Percentiles rank a stretch among this genome's conserved stretches.
phyloP scores from a whole-genome alignment of 2,797 vertebrate genomes.

The Gorsachius magnificus region DNA sequence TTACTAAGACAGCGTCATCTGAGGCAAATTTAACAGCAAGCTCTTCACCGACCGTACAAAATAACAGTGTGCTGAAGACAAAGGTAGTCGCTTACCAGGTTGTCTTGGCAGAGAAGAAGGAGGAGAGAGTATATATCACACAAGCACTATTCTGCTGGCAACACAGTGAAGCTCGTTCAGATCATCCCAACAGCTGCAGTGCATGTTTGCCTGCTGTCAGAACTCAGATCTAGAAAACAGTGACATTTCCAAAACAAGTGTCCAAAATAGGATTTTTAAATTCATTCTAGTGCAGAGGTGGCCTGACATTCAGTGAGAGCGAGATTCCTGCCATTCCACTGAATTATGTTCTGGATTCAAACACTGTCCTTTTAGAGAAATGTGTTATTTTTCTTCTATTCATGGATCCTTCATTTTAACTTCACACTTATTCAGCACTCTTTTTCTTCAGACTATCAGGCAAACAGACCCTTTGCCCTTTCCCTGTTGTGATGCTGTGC shows the following conservation, averaged over 20 bases:
- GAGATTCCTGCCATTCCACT: neutral
- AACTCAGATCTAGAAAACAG: neutral
- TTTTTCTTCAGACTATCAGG: neutral
- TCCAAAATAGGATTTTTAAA: neutral
- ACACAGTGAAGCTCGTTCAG: neutral
- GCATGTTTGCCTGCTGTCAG: neutral
- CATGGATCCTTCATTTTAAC: neutral
- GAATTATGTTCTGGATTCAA: neutral
- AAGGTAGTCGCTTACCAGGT: neutral
- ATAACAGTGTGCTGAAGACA: neutral
- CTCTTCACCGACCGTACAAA: neutral
- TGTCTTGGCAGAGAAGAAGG: neutral
- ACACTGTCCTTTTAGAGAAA: neutral
- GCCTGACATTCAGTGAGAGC: neutral
- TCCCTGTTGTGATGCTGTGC: neutral
- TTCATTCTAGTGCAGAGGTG: neutral
- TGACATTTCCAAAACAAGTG: neutral
- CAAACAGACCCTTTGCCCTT: neutral
- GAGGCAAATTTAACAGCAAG: neutral
- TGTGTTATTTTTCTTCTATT: neutral
- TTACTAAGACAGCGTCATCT: neutral
- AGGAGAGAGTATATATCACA: neutral
- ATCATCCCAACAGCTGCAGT: neutral
- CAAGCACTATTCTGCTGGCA: neutral
- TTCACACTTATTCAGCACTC: neutral